Percentiles rank a stretch among this genome's conserved stretches.
phyloP scores from a whole-genome alignment of 2,113 vertebrate genomes.

The Corapipo altera region DNA sequence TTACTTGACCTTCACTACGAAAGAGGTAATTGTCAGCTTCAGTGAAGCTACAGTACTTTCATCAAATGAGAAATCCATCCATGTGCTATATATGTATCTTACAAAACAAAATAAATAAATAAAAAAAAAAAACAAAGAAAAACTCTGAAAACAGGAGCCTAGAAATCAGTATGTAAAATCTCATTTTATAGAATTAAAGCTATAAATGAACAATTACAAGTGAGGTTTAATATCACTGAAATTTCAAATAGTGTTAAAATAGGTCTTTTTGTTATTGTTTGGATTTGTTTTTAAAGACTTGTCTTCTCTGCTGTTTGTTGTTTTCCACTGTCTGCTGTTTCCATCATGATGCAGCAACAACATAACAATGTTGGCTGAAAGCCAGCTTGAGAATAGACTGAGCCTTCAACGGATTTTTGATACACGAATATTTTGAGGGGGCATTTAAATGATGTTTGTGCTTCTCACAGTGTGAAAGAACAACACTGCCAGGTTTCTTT shows the following conservation, averaged over 20 bases:
- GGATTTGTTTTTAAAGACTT: not conserved
- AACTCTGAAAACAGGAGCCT: not conserved
- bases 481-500: slow-evolving; percentile 58
- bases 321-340: slow-evolving; percentile 34
- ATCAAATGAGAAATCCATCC: not conserved
- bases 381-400: slow-evolving; percentile 31
- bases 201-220: not conserved
- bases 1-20: not conserved
- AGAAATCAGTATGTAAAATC: not conserved
- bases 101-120: not conserved
- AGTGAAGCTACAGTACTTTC: not conserved
- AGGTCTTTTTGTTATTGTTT: not conserved
- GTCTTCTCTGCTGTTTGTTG: not conserved
- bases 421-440: slow-evolving; percentile 42
- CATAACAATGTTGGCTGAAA: slow-evolving; percentile 57
- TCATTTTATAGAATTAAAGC: not conserved
- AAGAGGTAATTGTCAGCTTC: not conserved
- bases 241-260: not conserved
- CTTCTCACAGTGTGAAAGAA: slow-evolving; percentile 42
- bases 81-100: not conserved
- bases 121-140: not conserved
- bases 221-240: not conserved
- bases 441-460: slow-evolving; percentile 71
- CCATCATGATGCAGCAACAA: slow-evolving; percentile 42
- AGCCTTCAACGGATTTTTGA: slow-evolving; percentile 41